Conservation (phyloP, 2,888 invertebrate genomes). For the Cataglyphis rosenhaueri region DNA sequence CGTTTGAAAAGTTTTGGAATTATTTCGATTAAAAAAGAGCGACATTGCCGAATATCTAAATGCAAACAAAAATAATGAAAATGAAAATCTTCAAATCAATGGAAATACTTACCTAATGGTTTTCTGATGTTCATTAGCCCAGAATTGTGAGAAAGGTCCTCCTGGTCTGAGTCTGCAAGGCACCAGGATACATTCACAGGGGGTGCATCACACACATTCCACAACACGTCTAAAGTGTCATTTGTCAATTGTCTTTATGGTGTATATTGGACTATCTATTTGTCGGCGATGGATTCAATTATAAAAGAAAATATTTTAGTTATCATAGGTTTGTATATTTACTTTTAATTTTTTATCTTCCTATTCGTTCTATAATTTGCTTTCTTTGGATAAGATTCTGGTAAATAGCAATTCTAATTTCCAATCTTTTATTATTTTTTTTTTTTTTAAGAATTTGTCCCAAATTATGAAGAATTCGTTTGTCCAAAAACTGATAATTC, state of each 20-base stretch:
- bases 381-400: background rate
- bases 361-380: background rate
- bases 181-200: slow-evolving; percentile 84
- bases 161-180: slow-evolving; percentile 85
- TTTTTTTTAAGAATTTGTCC: background rate
- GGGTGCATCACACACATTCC: slow-evolving; percentile 85
- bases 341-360: slow-evolving; percentile 23
- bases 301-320: slow-evolving; percentile 32
- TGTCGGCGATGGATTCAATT: slow-evolving; percentile 52
- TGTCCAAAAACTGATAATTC: background rate
- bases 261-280: slow-evolving; percentile 70
- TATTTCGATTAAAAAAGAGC: slow-evolving; percentile 37
- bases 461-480: background rate
- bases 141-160: slow-evolving; percentile 84
- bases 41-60: slow-evolving; percentile 39
- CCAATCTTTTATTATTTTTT: slow-evolving; percentile 8
- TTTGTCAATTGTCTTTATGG: slow-evolving; percentile 76
- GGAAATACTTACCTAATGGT: slow-evolving; percentile 87
- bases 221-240: slow-evolving; percentile 84
- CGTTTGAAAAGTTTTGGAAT: slow-evolving; percentile 29
- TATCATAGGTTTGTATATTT: slow-evolving; percentile 23
- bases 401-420: slow-evolving; percentile 21
- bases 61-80: slow-evolving; percentile 24
- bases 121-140: slow-evolving; percentile 87
- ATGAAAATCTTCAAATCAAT: slow-evolving; percentile 27